A percentile compares a stretch with the other conserved stretches of the same genome.
Evolutionary conservation across 2,888 invertebrate genomes (phyloP).

Genomic region (Capitulum mitella): DNA sequence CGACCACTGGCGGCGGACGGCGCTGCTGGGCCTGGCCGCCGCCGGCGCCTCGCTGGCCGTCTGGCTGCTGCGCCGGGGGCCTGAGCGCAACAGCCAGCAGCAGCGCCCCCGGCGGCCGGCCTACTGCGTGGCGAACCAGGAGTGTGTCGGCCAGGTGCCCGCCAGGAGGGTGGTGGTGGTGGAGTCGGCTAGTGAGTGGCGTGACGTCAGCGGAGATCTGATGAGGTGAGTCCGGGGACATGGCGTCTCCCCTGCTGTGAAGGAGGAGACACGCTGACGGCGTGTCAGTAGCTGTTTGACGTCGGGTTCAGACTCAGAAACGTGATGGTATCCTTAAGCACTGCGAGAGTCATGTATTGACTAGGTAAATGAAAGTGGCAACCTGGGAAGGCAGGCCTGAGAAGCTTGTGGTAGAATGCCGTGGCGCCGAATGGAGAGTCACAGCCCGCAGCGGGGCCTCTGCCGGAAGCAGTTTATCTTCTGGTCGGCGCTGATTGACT

Average conservation of each 20-base stretch:
- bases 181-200: not conserved
- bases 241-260: not conserved
- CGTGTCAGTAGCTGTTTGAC: too few relatives aligned
- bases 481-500: too few relatives aligned
- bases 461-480: too few relatives aligned
- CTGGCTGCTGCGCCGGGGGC: conserved; percentile 13
- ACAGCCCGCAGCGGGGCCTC: too few relatives aligned
- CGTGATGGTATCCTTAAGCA: not conserved
- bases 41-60: not conserved
- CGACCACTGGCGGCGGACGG: not conserved
- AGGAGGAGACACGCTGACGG: not conserved
- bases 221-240: not conserved
- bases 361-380: too few relatives aligned
- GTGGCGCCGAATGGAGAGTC: too few relatives aligned
- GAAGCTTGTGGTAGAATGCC: too few relatives aligned
- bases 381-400: too few relatives aligned
- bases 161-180: not conserved
- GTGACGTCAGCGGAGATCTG: not conserved
- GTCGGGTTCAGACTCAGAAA: not conserved
- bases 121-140: too few relatives aligned
- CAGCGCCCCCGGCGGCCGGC: too few relatives aligned
- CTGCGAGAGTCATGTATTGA: not conserved
- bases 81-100: not conserved
- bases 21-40: not conserved
- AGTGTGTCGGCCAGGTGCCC: not conserved